A percentile compares a stretch with the other conserved stretches of the same genome.
Conservation (phyloP, 1,140 invertebrate species). For the Prorops nasuta region DNA sequence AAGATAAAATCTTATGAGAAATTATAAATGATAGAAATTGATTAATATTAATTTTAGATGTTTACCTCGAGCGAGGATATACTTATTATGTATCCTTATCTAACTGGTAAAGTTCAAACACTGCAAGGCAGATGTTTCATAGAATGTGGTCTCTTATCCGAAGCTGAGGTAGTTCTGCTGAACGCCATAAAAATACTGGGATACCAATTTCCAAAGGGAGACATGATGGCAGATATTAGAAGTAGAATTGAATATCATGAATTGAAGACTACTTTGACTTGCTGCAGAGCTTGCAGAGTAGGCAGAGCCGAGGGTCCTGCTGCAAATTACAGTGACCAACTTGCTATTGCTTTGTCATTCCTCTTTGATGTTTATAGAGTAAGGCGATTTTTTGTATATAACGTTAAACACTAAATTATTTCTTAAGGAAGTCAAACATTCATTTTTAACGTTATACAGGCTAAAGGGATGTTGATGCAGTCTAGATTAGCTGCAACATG, state of each 20-base stretch:
- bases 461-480: slow-evolving; percentile 44
- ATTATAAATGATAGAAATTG: not conserved
- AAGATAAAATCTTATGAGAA: slow-evolving; percentile 9
- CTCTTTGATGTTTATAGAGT: slow-evolving; percentile 54
- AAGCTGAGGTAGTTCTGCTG: slow-evolving; percentile 40
- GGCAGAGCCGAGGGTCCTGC: slow-evolving; percentile 9
- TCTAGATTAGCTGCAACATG: slow-evolving; percentile 59
- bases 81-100: slow-evolving; percentile 41
- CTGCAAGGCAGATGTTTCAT: slow-evolving; percentile 50
- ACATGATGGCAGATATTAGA: slow-evolving; percentile 36
- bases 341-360: slow-evolving; percentile 52
- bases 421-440: not conserved
- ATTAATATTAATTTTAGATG: slow-evolving; percentile 33
- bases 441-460: slow-evolving; percentile 23
- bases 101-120: slow-evolving; percentile 52
- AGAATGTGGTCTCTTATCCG: slow-evolving; percentile 40
- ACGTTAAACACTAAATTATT: not conserved
- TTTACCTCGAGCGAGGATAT: slow-evolving; percentile 32
- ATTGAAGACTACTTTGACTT: slow-evolving; percentile 28
- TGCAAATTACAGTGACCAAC: slow-evolving; percentile 50
- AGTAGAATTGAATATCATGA: slow-evolving; percentile 35
- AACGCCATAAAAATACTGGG: slow-evolving; percentile 38
- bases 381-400: slow-evolving; percentile 2
- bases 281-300: slow-evolving; percentile 11
- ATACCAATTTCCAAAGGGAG: slow-evolving; percentile 45